Percentiles rank a stretch among this genome's conserved stretches.
Conservation (phyloP, 2,797 vertebrate genomes). For the Gobionotothen gibberifrons region DNA sequence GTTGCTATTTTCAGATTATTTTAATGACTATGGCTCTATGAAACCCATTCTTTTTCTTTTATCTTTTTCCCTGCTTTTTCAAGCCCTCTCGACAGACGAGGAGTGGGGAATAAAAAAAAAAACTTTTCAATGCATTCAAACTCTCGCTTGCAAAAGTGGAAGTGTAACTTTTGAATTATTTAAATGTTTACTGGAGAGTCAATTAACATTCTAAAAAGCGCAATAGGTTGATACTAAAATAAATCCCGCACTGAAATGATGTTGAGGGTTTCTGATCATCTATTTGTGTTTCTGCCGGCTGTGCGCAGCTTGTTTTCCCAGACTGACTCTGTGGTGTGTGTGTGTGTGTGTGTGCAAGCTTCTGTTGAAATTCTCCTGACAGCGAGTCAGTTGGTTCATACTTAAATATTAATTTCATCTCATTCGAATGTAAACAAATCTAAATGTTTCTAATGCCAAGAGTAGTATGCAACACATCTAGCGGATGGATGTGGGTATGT, state of each 20-base stretch:
- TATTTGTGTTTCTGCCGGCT: constrained; percentile 63
- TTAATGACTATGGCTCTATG: constrained; percentile 86
- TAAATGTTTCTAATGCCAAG: constrained; percentile 47
- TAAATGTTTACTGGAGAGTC: constrained; percentile 73
- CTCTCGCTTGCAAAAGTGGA: constrained; percentile 57
- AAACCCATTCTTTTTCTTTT: constrained; percentile 82
- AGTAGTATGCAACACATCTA: constrained; percentile 10
- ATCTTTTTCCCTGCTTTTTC: constrained; percentile 67
- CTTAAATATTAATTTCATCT: constrained; percentile 69
- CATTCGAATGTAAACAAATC: constrained; percentile 61
- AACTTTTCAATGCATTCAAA: constrained; percentile 57
- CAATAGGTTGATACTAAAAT: constrained; percentile 54
- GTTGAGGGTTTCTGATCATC: constrained; percentile 57
- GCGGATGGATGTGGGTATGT: constrained; percentile 22
- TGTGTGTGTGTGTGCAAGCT: constrained; percentile 10
- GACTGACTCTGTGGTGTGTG: constrained; percentile 29
- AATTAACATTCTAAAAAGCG: constrained; percentile 60
- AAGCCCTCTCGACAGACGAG: constrained; percentile 65
- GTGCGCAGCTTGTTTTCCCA: constrained; percentile 42
- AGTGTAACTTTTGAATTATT: constrained; percentile 75
- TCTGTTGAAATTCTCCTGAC: constrained; percentile 58
- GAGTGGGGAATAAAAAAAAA: constrained; percentile 23
- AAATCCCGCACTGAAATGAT: constrained; percentile 51
- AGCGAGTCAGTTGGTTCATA: constrained; percentile 53
- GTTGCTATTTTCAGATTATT: constrained; percentile 89